Conservation (phyloP, 2,888 invertebrate species). For the Macrosiphum euphorbiae region DNA sequence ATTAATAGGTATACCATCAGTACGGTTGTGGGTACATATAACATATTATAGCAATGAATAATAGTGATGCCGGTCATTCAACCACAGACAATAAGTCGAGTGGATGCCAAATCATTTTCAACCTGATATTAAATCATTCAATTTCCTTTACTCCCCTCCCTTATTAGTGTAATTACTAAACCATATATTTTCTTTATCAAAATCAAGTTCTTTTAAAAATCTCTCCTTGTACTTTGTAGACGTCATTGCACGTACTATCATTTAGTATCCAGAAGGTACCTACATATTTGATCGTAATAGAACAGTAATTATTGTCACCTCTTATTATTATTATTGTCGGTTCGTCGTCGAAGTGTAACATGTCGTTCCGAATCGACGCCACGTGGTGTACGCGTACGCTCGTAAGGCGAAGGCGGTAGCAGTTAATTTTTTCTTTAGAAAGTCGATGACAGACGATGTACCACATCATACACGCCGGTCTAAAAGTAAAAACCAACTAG, state of each 20-base stretch:
- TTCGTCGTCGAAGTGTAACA: background rate
- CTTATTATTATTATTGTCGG: background rate
- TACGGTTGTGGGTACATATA: background rate
- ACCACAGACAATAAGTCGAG: background rate
- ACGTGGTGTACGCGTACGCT: background rate
- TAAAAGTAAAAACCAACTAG: background rate
- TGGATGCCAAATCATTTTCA: background rate
- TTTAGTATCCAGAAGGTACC: background rate
- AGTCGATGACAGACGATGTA: background rate
- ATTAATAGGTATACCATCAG: background rate
- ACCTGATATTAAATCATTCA: background rate
- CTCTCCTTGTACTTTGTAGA: background rate
- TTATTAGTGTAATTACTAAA: background rate
- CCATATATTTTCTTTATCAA: background rate
- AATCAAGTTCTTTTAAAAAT: background rate
- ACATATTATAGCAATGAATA: background rate
- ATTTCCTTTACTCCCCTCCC: background rate
- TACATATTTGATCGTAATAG: background rate
- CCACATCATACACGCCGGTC: background rate
- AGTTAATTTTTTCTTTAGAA: constrained; percentile 11
- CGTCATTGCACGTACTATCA: background rate
- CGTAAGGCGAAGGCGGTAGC: background rate
- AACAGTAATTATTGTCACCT: background rate
- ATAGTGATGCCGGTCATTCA: background rate
- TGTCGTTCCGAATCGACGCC: background rate